Evolutionary conservation across 2,888 invertebrate genomes (phyloP).

Genomic region (Xestobium rufovillosum): DNA sequence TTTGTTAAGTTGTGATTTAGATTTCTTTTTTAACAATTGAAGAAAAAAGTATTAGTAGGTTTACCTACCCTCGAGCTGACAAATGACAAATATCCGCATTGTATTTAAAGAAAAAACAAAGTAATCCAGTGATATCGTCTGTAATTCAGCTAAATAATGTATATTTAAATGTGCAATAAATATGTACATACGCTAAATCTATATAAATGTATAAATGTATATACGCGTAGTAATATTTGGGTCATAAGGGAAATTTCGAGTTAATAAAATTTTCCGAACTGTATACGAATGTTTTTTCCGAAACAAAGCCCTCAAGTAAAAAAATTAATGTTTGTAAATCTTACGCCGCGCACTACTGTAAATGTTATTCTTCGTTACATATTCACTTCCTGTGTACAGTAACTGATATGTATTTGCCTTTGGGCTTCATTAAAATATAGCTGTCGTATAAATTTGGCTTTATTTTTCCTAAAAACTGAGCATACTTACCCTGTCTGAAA

Average conservation of each 20-base stretch:
- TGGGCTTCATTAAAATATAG: constrained; percentile 44
- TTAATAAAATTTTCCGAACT: constrained; percentile 30
- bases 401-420: constrained; percentile 42
- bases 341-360: constrained; percentile 26
- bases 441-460: constrained; percentile 35
- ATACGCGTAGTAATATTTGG: constrained; percentile 25
- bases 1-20: constrained; percentile 35
- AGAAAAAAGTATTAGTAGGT: constrained; percentile 2
- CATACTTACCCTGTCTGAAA: too few relatives aligned
- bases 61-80: too few relatives aligned
- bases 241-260: constrained; percentile 4
- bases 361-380: constrained; percentile 44
- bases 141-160: too few relatives aligned
- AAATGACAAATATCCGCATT: too few relatives aligned
- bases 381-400: constrained; percentile 43
- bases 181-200: constrained; percentile 41
- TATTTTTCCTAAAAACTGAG: constrained; percentile 2
- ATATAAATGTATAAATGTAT: constrained; percentile 44
- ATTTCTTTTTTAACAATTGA: constrained; percentile 2
- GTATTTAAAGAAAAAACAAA: too few relatives aligned
- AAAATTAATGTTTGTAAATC: constrained; percentile 23
- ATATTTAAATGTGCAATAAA: constrained; percentile 45
- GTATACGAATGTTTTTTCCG: constrained; percentile 35
- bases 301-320: constrained; percentile 12
- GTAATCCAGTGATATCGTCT: too few relatives aligned